Evolutionary conservation across 2,797 vertebrate species (phyloP), one percentile per base, ranked within the genome.

Genomic region (Kryptolebias ocellatus): DNA sequence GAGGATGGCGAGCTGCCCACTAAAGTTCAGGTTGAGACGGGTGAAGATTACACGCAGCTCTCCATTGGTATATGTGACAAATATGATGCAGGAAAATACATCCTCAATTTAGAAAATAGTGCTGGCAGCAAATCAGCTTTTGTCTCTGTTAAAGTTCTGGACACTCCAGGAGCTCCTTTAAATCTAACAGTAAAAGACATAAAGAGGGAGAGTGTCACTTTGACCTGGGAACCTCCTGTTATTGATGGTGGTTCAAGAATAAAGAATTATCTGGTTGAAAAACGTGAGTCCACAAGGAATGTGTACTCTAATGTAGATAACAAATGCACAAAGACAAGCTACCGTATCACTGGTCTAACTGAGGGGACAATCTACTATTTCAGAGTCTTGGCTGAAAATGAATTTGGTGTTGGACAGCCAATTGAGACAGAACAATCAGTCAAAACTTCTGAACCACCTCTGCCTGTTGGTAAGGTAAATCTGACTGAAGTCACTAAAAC

Each of bases 331-430:
- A 99, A 98, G 91, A 99, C 97, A 85, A 99, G 94, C 79, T 97
- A 96, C 73, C 96, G 95, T 84, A 94, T 99, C 62, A 96, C 96
- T 80, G 97, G 97, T 78, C 95, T 99, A 77, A 93, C 91, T 51
- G 98, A 99, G 86, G 98, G 98, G 89, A 91, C 86, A 28, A 94
- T 95, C 69, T 98, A 98, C 90, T 99, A 98, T 89, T 99, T 99
- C 72, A 95, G 98, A 95, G 94, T 99, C 67, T 95, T 98, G 92
- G 98, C 98, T 83, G 98, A 99, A 90, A 99, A 99, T 78, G 98
- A 99, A 85, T 99, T 95, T 93, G 98, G 98, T 70, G 85, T 99
- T 74, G 98, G 98, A 73, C 78, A 95, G 58, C 87, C 95, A 64
- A 90, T 86, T 67, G 98, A 98, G 93, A 99, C 96, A 18, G 60